A percentile compares a stretch with the other conserved stretches of the same genome.
Conservation (phyloP, 1,140 invertebrate species). For the Popillia japonica region DNA sequence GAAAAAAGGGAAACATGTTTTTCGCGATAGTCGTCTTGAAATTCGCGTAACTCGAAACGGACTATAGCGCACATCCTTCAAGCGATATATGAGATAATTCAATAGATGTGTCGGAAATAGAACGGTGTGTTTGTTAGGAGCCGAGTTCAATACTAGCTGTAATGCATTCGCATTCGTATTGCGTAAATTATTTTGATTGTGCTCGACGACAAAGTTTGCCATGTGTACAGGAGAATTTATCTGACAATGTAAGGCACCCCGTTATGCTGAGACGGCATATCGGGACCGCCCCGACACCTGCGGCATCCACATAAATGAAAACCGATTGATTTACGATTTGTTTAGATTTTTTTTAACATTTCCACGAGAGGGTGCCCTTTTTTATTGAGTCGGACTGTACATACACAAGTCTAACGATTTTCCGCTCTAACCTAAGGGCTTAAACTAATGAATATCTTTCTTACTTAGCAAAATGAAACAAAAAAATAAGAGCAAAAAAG, state of each 20-base stretch:
- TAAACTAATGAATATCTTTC: conserved; percentile 31
- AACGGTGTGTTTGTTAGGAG: not conserved
- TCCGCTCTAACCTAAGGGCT: conserved; percentile 25
- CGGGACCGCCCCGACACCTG: conserved; percentile 42
- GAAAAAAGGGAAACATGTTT: no score
- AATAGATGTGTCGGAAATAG: not conserved
- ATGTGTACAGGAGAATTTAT: conserved; percentile 55
- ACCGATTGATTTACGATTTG: no score
- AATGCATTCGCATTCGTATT: conserved; percentile 59
- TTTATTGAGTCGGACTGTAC: no score
- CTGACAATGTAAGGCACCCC: conserved; percentile 55
- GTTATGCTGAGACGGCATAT: conserved; percentile 42
- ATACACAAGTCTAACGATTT: not conserved
- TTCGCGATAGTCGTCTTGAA: no score
- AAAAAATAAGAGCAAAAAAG: no score
- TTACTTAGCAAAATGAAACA: conserved; percentile 10
- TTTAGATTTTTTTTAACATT: no score
- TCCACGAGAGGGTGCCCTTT: no score
- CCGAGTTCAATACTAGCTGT: conserved; percentile 5
- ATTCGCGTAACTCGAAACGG: no score
- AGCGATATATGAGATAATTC: not conserved
- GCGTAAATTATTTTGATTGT: conserved; percentile 61
- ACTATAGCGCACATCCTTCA: no score
- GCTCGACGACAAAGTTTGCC: conserved; percentile 58
- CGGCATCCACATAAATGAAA: conserved; percentile 41